A percentile compares a stretch with the other conserved stretches of the same genome.
phyloP scores from a whole-genome alignment of 1,140 invertebrate species.

The Sycobia sp. region DNA sequence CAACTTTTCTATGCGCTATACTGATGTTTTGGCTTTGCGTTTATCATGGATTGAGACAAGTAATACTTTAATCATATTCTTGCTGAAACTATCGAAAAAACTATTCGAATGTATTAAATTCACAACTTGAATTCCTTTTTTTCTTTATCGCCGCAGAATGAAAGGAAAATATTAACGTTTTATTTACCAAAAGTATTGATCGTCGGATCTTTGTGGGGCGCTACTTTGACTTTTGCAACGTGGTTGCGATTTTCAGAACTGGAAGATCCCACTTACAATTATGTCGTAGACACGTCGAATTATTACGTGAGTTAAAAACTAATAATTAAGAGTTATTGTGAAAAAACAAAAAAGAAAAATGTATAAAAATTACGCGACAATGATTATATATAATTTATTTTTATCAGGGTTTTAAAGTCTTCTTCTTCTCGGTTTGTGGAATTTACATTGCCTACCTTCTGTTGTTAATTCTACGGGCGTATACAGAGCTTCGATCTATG shows the following conservation, averaged over 20 bases:
- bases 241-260: slow-evolving; percentile 91
- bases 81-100: not conserved
- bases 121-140: not conserved
- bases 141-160: slow-evolving; percentile 69
- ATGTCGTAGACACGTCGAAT: slow-evolving; percentile 83
- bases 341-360: no score
- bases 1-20: slow-evolving; percentile 84
- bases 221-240: slow-evolving; percentile 81
- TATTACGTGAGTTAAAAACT: slow-evolving; percentile 76
- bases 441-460: slow-evolving; percentile 86
- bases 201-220: slow-evolving; percentile 86
- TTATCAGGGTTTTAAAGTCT: slow-evolving; percentile 81
- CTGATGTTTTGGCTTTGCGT: slow-evolving; percentile 93
- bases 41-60: slow-evolving; percentile 93
- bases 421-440: slow-evolving; percentile 84
- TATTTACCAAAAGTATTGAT: slow-evolving; percentile 90
- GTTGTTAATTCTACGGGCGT: slow-evolving; percentile 85
- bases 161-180: slow-evolving; percentile 82
- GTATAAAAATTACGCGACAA: no score
- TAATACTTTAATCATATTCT: slow-evolving; percentile 50
- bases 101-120: not conserved
- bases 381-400: no score
- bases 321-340: no score
- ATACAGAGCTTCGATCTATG: slow-evolving; percentile 93
- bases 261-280: slow-evolving; percentile 91